Base-by-base conservation (phyloP, 2,888 invertebrate genomes). In the Drosophila mercatorum region DNA sequence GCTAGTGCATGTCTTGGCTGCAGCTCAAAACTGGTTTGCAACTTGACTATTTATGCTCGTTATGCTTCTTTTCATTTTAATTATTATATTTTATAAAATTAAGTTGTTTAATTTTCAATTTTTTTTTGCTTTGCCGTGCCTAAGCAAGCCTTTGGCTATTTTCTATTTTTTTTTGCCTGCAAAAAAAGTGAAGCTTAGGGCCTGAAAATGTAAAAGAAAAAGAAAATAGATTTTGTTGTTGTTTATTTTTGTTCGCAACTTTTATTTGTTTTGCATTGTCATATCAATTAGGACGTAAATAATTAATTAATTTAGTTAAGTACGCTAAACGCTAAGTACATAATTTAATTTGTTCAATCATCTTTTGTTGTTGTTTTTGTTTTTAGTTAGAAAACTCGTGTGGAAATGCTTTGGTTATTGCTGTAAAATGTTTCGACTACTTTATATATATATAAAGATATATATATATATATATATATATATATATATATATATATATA, bases 351-450 rank as follows among this genome's bases (percentile, higher is more conserved):
- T 83, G 86, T 82, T 83, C 88, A 88, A 78, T 82, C 72, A 72
- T 78, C 68, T 66, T 55, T 67, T 68, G 10, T 41, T 41, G 40
- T 55, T 40, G 17, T 34, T 34, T 6, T 34, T 34, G 31, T 34
- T 36, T 53, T 40, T 72, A 70, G 59, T 58, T 62, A 62, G 57
- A 71, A 79, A 79, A 78, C 76, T 79, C 67, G 56, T 57, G 61
- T 68, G 72, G 80, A 92, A 92, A 92, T 92, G 91, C 92, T 92
- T 92, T 92, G 92, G 92, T 92, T 92, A 92, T 92, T 92, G 92
- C 92, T 92, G 92, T 92, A 92, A 92, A 90, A 83, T 77, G 84
- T 79, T 81, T 72, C 81, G 79, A 77, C 90, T 89, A 84, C 76
- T 59, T 74, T 55, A 47, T 58, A 47, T 41, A 43, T 72, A 52